Evolutionary conservation across 1,140 invertebrate genomes (phyloP).

Genomic region (Drosophila triauraria): DNA sequence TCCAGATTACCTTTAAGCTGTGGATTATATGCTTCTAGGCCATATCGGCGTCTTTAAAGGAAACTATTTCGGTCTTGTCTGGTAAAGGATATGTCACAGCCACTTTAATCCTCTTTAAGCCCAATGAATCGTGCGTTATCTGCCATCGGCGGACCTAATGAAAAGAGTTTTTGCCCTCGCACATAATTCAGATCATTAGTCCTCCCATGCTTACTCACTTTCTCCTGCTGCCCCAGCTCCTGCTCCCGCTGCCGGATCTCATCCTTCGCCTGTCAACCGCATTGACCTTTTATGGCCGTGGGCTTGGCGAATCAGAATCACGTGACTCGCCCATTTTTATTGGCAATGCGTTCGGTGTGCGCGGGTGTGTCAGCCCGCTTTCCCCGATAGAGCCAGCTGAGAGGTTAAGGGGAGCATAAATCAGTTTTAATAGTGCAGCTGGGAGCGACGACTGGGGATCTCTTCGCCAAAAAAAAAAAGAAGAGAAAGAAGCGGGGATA

Average conservation of each 20-base stretch:
- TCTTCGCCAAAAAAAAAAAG: slow-evolving; percentile 29
- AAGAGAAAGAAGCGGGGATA: slow-evolving; percentile 5
- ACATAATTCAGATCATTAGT: slow-evolving; percentile 68
- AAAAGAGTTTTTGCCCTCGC: slow-evolving; percentile 42
- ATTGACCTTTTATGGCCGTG: slow-evolving; percentile 72
- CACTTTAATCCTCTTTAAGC: slow-evolving; percentile 35
- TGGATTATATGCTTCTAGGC: slow-evolving; percentile 8
- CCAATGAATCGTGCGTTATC: slow-evolving; percentile 56
- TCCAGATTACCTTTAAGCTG: slow-evolving; percentile 6
- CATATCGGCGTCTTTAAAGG: background rate
- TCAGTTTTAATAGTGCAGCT: slow-evolving; percentile 80
- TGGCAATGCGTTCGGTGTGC: slow-evolving; percentile 54
- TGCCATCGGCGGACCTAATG: slow-evolving; percentile 54
- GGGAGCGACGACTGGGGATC: slow-evolving; percentile 48
- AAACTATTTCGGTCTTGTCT: slow-evolving; percentile 20
- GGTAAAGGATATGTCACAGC: slow-evolving; percentile 2
- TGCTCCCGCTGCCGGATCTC: background rate
- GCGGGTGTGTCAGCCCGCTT: slow-evolving; percentile 55
- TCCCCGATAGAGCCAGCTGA: slow-evolving; percentile 20
- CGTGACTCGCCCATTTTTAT: slow-evolving; percentile 77
- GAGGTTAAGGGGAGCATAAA: slow-evolving; percentile 57
- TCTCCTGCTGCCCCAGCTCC: background rate
- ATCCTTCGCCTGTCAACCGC: slow-evolving; percentile 31
- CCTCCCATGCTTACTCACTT: slow-evolving; percentile 50
- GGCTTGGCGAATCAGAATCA: slow-evolving; percentile 72